Base-by-base conservation (phyloP, 2,888 invertebrate species). In the Anthophora plumipes region DNA sequence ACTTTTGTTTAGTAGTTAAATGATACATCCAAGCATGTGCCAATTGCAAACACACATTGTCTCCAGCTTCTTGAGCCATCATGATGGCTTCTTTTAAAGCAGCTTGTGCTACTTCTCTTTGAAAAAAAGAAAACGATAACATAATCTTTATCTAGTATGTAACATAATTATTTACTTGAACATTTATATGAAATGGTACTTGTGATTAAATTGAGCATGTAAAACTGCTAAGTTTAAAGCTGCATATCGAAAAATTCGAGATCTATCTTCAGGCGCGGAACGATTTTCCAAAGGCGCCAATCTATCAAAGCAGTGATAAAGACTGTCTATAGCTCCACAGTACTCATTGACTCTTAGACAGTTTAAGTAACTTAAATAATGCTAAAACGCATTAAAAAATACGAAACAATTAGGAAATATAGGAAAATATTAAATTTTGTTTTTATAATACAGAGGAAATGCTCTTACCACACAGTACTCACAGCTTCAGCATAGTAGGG, bases 291-390 rank as follows among this genome's bases (percentile, higher is more conserved):
- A 89, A 67, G 94, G 94, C 43, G 94, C 92, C 48, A 94, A 88
- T 89, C 96, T 95, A 92, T 98, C 97, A 93, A 98, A 97, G 93
- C 97, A 97, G 92, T 97, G 96, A 94, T 96, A 97, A 70, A 97
- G 94, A 90, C 96, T 97, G 90, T 97, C 97, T 90, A 97, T 94
- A 8, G 96, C 97, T 43, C 96, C 97, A 90, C 97, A 97, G 91
- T 97, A 98, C 92, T 99, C 99, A 88, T 97, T 96, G 55, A 97
- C 96, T 31, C 98, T 95, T 80, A 98, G 94, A 91, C 97, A 97
- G 93, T 99, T 99, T 91, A 99, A 94, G 92, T 98, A 98, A 90
- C 97, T 97, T 54, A 99, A 94, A 91, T 97, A 98, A 94, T 98
- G 98, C 97, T 97, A 94, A 22, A 83, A 82, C 43, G 66, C 6